These are phyloP conservation scores for Aramus guarauna DNA, from an alignment of 2,113 vertebrate species.

Conservation along the genomic window DNA sequence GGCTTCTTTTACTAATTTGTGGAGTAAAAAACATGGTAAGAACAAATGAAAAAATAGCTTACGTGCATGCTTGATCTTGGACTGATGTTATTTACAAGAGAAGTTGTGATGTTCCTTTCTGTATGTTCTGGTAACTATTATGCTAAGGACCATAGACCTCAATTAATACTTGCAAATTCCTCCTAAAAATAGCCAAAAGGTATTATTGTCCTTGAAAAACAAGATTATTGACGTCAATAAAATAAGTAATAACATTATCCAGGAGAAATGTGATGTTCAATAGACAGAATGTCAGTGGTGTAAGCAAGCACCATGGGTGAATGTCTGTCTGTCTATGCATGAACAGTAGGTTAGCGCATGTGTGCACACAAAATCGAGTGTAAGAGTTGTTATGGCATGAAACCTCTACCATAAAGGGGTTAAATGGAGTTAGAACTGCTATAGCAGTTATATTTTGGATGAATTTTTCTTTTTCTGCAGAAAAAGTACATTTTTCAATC, in stretches of 20 bases:
- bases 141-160: neutral
- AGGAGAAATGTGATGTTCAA: neutral
- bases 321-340: neutral
- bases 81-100: neutral
- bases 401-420: neutral
- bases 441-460: neutral
- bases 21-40: neutral
- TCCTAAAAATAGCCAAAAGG: slow-evolving; percentile 33
- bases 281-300: neutral
- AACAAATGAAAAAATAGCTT: neutral
- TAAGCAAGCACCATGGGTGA: neutral
- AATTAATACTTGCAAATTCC: slow-evolving; percentile 32
- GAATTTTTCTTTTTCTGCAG: neutral
- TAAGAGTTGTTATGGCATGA: neutral
- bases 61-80: neutral
- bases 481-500: neutral
- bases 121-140: neutral
- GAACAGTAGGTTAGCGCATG: fast-evolving
- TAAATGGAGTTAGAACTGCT: neutral
- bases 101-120: neutral
- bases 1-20: neutral
- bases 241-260: neutral
- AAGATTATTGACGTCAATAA: slow-evolving; percentile 14
- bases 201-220: slow-evolving; percentile 4
- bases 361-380: neutral